Evolutionary conservation across 2,888 invertebrate genomes (phyloP).

Genomic region (Thecophora atra): DNA sequence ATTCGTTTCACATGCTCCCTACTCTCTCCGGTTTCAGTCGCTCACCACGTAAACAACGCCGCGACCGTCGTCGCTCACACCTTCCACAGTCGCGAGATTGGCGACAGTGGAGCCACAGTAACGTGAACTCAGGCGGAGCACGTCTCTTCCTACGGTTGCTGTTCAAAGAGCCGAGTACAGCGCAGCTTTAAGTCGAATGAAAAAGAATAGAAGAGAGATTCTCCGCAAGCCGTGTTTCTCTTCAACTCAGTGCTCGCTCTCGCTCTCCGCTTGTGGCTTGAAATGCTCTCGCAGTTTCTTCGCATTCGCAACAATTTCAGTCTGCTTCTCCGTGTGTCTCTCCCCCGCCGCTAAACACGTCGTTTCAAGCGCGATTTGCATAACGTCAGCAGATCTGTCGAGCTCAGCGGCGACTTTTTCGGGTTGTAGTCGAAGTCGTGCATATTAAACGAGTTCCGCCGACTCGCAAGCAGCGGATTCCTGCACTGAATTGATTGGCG

Average conservation of each 20-base stretch:
- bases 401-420: background rate
- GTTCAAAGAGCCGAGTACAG: no score
- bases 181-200: no score
- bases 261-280: no score
- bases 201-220: no score
- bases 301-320: background rate
- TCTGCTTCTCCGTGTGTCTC: background rate
- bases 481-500: conserved; percentile 2
- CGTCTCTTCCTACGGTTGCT: no score
- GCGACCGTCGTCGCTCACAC: no score
- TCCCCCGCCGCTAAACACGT: background rate
- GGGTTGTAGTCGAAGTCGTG: background rate
- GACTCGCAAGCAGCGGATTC: background rate
- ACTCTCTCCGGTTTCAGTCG: no score
- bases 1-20: no score
- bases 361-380: conserved; percentile 31
- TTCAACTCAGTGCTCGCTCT: background rate
- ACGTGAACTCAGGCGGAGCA: no score
- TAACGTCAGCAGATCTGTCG: conserved; percentile 19
- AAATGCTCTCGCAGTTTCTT: background rate
- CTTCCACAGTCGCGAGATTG: no score
- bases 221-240: background rate
- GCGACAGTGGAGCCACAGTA: no score
- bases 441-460: background rate
- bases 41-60: no score